Percentiles rank a stretch among this genome's conserved stretches.
Conservation (phyloP, 2,113 vertebrate species). For the Lepisosteus oculatus region DNA sequence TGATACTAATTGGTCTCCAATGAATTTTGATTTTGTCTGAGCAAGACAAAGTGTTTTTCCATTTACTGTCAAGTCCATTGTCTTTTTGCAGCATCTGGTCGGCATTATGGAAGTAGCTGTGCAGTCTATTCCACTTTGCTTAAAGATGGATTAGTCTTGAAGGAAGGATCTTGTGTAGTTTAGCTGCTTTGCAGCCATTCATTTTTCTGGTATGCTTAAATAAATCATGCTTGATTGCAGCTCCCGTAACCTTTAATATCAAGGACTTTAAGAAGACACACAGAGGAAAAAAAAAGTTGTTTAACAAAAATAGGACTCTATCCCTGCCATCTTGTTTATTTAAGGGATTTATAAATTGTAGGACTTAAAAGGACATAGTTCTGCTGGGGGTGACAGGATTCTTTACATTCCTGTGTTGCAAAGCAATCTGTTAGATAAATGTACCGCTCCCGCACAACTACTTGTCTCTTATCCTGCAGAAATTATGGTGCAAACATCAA, state of each 20-base stretch:
- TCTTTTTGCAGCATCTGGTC: too few species aligned
- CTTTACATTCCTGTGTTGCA: conserved; percentile 13
- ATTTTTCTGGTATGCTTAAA: conserved; percentile 32
- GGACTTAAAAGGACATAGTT: background rate
- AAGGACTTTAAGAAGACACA: background rate
- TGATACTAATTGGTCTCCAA: too few species aligned
- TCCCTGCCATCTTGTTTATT: conserved; percentile 31
- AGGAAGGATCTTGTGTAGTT: too few species aligned
- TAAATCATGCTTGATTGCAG: conserved; percentile 49
- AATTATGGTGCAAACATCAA: conserved; percentile 19
- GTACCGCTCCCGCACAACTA: conserved; percentile 5
- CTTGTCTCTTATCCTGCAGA: conserved; percentile 12
- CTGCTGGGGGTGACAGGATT: conserved; percentile 4
- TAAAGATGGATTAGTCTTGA: too few species aligned
- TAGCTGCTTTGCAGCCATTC: too few species aligned
- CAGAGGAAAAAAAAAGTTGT: background rate
- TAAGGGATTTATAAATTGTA: conserved; percentile 23
- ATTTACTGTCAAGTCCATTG: too few species aligned
- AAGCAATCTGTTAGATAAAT: conserved; percentile 26
- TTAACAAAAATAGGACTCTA: conserved; percentile 15
- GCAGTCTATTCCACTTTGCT: too few species aligned
- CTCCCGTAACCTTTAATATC: background rate
- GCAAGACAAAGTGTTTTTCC: too few species aligned
- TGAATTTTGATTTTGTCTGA: too few species aligned
- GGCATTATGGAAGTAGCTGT: too few species aligned